A percentile compares a stretch with the other conserved stretches of the same genome.
Conservation (phyloP, 1,140 invertebrate genomes). For the Sitodiplosis mosellana region DNA sequence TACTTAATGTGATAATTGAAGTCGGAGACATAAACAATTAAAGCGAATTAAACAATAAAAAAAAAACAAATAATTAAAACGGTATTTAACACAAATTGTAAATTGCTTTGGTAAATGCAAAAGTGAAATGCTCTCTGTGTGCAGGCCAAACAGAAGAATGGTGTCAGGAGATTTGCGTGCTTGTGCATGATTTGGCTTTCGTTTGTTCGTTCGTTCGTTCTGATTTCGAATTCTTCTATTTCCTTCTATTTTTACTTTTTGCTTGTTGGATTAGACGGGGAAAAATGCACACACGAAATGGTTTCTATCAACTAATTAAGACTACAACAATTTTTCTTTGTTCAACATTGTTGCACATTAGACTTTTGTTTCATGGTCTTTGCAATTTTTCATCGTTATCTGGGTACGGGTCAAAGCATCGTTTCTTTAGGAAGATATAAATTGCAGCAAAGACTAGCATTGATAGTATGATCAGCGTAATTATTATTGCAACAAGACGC, state of each 20-base stretch:
- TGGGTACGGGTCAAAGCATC: conserved; percentile 2
- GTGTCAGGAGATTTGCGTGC: background rate
- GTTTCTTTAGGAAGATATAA: conserved; percentile 34
- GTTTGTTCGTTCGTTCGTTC: background rate
- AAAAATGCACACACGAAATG: no score
- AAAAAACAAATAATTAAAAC: background rate
- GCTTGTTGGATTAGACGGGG: no score
- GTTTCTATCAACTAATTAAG: no score
- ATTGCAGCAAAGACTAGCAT: conserved; percentile 32
- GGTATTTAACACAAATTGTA: background rate
- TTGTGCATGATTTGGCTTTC: background rate
- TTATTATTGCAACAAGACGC: conserved; percentile 39
- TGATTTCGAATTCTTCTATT: background rate
- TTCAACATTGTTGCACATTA: background rate
- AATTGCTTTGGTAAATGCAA: background rate
- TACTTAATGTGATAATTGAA: no score
- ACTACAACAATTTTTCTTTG: background rate
- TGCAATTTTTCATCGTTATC: conserved; percentile 1
- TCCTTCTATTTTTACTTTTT: no score
- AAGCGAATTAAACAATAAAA: no score
- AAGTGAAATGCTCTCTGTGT: no score
- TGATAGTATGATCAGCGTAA: conserved; percentile 37
- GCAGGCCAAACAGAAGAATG: no score
- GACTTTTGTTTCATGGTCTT: background rate
- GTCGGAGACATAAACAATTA: no score